Evolutionary conservation across 1,140 invertebrate species (phyloP).

Genomic region (Saxidomus purpurata): DNA sequence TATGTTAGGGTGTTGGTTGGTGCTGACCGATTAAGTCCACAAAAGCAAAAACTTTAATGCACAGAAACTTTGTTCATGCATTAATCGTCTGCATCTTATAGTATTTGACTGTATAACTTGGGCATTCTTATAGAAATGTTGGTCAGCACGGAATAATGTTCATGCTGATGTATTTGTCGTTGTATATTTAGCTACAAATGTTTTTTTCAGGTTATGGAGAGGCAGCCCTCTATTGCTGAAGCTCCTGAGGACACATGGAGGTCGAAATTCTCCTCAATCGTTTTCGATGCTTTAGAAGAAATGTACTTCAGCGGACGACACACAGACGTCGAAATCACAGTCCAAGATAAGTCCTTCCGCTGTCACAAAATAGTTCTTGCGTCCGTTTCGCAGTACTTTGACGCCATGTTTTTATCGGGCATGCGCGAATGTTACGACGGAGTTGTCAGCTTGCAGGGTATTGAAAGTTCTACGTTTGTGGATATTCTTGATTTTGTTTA

Average conservation of each 20-base stretch:
- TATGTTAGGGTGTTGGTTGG: too few species aligned
- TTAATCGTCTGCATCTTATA: too few species aligned
- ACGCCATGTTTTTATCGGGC: slow-evolving; percentile 77
- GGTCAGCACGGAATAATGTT: too few species aligned
- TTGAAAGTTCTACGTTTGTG: slow-evolving; percentile 76
- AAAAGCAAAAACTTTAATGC: too few species aligned
- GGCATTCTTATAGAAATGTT: too few species aligned
- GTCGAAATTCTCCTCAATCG: slow-evolving; percentile 31
- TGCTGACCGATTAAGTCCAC: too few species aligned
- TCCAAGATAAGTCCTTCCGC: slow-evolving; percentile 73
- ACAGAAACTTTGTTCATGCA: too few species aligned
- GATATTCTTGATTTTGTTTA: slow-evolving; percentile 80
- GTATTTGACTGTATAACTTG: too few species aligned
- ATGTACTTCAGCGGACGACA: slow-evolving; percentile 61
- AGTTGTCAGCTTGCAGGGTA: slow-evolving; percentile 73
- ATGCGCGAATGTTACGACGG: slow-evolving; percentile 78
- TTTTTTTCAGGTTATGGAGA: slow-evolving; percentile 48
- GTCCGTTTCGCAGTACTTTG: slow-evolving; percentile 76
- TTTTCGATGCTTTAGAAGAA: slow-evolving; percentile 59
- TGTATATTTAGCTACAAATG: too few species aligned
- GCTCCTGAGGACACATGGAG: slow-evolving; percentile 31
- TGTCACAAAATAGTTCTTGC: slow-evolving; percentile 74
- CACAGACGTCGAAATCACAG: slow-evolving; percentile 71
- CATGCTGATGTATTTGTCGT: too few species aligned
- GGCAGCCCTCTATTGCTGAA: slow-evolving; percentile 3